Base-by-base conservation (phyloP, 53 echinoderm and acorn worm species). In the Crossaster papposus region DNA sequence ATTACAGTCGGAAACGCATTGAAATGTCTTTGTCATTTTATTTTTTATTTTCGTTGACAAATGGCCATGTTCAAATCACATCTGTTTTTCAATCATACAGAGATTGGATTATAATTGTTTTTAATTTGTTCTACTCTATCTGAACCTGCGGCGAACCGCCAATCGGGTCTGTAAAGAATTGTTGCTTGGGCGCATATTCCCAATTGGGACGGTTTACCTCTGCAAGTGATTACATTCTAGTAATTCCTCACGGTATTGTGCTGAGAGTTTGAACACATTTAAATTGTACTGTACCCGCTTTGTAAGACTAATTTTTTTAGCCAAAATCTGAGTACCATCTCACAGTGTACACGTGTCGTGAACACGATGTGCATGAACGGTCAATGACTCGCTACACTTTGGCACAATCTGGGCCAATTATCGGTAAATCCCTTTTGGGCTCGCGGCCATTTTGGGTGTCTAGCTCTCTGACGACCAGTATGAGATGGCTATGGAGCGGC, bases 401-500 rank as follows among this genome's bases (percentile, higher is more conserved):
- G 79, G 36, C 36, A 44, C 11, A 8, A 30, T 80, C 55, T 54
- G 32, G 80, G 80, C 80, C 58, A 28, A 80, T 80, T 80, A 8
- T 58, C 54, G 74, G 35, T 73, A 73, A 73, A 36, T 78, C 15
- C 51, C 12, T 78, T 78, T 28, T 11, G 4, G 11, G 68, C 68
- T 68, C 68, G 68, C 68, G 68, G 68, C 68, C 75, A 74, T 74
- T 74, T 74, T 23, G 36, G 54, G 80, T 58, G 15, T 80, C 30
- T n/a, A n/a, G 80, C 51, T 55, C 58, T 62, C 58, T 33, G 80
- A 80, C 24, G 80, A 52, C 44, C 28, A 36, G 14, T 29, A 26
- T 2, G 14, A 26, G 54, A 80, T 80, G 30, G n/a, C 58, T 31
- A 33, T 14, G 58, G 58, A 23, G 13, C 51, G 58, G 58, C 55